These are phyloP conservation scores for Drosophila affinis DNA, from an alignment of 2,888 invertebrate genomes.

Conservation along the genomic window DNA sequence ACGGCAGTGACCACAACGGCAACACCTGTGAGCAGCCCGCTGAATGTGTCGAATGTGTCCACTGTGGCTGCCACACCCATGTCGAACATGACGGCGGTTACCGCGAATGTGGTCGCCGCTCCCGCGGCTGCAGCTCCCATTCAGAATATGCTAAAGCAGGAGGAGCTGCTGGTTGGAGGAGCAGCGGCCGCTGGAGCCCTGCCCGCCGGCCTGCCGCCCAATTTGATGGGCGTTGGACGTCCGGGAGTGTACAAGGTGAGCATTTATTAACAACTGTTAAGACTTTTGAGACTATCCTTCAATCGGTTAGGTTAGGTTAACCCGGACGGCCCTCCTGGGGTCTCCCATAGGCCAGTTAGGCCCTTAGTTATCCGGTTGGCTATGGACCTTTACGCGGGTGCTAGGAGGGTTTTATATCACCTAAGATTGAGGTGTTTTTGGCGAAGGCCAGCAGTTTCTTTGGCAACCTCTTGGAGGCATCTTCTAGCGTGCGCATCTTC, in stretches of 20 bases:
- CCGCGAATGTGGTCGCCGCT: slow-evolving; percentile 47
- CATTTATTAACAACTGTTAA: too few relatives aligned
- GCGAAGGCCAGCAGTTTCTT: too few relatives aligned
- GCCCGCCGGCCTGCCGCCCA: slow-evolving; percentile 72
- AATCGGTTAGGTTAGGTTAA: too few relatives aligned
- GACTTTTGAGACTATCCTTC: not conserved
- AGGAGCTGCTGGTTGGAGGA: slow-evolving; percentile 63
- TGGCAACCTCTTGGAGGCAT: too few relatives aligned
- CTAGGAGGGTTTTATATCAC: too few relatives aligned
- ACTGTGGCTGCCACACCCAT: slow-evolving; percentile 66
- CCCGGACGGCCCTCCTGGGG: too few relatives aligned
- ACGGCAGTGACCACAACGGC: slow-evolving; percentile 19
- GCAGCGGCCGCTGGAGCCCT: slow-evolving; percentile 48
- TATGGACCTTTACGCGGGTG: too few relatives aligned
- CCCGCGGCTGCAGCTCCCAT: slow-evolving; percentile 66
- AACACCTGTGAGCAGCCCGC: slow-evolving; percentile 33
- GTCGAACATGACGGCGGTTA: slow-evolving; percentile 54
- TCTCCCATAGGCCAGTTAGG: too few relatives aligned
- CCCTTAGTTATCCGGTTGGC: too few relatives aligned
- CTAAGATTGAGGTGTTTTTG: too few relatives aligned
- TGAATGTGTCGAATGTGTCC: slow-evolving; percentile 62
- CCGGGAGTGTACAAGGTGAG: slow-evolving; percentile 82
- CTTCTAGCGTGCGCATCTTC: too few relatives aligned
- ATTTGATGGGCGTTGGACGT: slow-evolving; percentile 81
- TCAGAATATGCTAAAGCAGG: slow-evolving; percentile 72